Evolutionary conservation across 2,113 vertebrate genomes (phyloP).

Genomic region (Ifrita kowaldi): DNA sequence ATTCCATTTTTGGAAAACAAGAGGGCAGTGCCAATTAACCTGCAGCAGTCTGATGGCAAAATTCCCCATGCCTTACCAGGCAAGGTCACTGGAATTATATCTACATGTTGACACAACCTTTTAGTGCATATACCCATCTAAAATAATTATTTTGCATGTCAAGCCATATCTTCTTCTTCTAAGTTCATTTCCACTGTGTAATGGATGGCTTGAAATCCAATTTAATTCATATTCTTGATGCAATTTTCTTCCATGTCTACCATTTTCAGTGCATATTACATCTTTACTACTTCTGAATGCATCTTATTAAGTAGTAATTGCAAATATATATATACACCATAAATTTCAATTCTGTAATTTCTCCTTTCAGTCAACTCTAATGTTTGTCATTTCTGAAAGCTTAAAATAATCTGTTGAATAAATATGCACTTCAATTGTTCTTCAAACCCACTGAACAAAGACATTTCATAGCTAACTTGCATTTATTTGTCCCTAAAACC

Average conservation of each 20-base stretch:
- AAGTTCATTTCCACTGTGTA: constrained; percentile 9
- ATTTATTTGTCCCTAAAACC: background rate
- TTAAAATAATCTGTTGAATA: background rate
- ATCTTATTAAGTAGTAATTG: background rate
- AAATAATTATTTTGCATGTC: constrained; percentile 1
- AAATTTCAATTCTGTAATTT: background rate
- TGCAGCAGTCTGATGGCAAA: background rate
- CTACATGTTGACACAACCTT: constrained; percentile 1
- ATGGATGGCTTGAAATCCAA: constrained; percentile 19
- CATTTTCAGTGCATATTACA: background rate
- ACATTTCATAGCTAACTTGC: background rate
- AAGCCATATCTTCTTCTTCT: background rate
- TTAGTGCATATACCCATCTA: background rate
- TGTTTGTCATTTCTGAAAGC: background rate
- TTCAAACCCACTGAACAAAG: background rate
- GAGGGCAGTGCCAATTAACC: background rate
- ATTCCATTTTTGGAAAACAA: background rate
- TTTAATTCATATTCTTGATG: constrained; percentile 4
- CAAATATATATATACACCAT: background rate
- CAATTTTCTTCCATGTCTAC: background rate
- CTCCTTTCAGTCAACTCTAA: background rate
- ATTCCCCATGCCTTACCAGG: background rate
- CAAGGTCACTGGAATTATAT: background rate
- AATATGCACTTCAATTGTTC: background rate
- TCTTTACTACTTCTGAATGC: background rate